Base-by-base conservation (phyloP, 2,888 invertebrate species). In the Coremacera marginata region DNA sequence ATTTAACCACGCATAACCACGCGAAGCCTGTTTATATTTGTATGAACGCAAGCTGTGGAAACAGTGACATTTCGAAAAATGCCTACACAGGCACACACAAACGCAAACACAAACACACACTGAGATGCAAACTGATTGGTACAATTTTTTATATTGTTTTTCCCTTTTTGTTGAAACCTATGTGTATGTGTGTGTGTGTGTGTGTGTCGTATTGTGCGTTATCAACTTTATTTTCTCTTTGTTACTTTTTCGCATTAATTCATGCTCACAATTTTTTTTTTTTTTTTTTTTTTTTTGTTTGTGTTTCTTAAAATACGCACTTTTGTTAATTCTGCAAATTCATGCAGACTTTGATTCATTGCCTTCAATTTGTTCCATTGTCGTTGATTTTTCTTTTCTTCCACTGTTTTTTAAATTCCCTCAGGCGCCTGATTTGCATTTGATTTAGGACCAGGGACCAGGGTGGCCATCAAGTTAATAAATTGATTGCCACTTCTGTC, bases 401-500 rank as follows among this genome's bases (percentile, higher is more conserved):
- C 25, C 5, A 27, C 3, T 60, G 9, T 60, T 22, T 60, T 60
- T 14, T 9, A 22, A 60, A 60, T 60, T 60, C 27, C 60, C 60
- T 22, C 25, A 22, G 27, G 25, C 27, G 60, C 60, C 60, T 60
- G 60, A 60, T 60, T 60, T 60, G 27, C 60, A 60, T 60, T 60
- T 60, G 60, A 27, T 60, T 60, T 25, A 60, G 60, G 11, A 44
- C 27, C 27, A 11, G 25, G 60, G 11, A 44, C 27, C 27, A 11
- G 25, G 14, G 9, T 60, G 8, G 60, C 27, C 27, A 60, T 25
- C 22, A 16, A 27, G 60, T 60, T 14, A 60, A 25, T 60, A 60
- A 60, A 60, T 60, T 60, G 60, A 60, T 60, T 60, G 60, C 60
- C 60, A 60, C 60, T 60, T 60, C 11, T 14, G 60, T 60, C 27